Base-by-base conservation (phyloP, 2,113 vertebrate species). In the Corynorhinus townsendii region DNA sequence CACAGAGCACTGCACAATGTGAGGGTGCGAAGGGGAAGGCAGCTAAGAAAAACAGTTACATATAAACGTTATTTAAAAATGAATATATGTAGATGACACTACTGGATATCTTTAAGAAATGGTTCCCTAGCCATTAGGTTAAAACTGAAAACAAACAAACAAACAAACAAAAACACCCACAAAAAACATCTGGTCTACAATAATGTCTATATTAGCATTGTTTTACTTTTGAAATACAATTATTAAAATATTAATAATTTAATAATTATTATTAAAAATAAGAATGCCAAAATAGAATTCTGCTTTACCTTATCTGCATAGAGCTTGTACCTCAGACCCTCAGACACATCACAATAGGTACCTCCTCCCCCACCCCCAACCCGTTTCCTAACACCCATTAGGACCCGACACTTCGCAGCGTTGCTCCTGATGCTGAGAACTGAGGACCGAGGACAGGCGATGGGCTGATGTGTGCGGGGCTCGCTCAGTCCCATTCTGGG, bases 211-310 rank as follows among this genome's bases (percentile, higher is more conserved):
- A 56, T 79, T 2, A 89, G 52, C 66, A 56, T 49, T 47, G 87
- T n/a, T 91, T 86, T n/a, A 90, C 47, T 85, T 62, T 4, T 68
- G 81, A 84, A 95, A 79, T 35, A 64, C n/a, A n/a, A n/a, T n/a
- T n/a, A n/a, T n/a, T n/a, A n/a, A n/a, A n/a, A n/a, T n/a, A n/a
- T n/a, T n/a, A n/a, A n/a, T n/a, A n/a, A n/a, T n/a, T n/a, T n/a
- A n/a, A n/a, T n/a, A n/a, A n/a, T n/a, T n/a, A n/a, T n/a, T n/a
- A n/a, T n/a, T 84, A 90, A 72, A 88, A 69, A 54, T 38, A 49
- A 90, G 90, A 90, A 62, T 1, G 26, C 20, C 68, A 49, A 43
- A 59, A 76, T 0, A 35, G 22, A 68, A 59, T 14, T 9, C 24
- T 12, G 9, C 1, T 59, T 33, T 56, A 22, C 20, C 17, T 71